Evolutionary conservation across 2,113 vertebrate genomes (phyloP).

Genomic region (Onychostoma macrolepis): DNA sequence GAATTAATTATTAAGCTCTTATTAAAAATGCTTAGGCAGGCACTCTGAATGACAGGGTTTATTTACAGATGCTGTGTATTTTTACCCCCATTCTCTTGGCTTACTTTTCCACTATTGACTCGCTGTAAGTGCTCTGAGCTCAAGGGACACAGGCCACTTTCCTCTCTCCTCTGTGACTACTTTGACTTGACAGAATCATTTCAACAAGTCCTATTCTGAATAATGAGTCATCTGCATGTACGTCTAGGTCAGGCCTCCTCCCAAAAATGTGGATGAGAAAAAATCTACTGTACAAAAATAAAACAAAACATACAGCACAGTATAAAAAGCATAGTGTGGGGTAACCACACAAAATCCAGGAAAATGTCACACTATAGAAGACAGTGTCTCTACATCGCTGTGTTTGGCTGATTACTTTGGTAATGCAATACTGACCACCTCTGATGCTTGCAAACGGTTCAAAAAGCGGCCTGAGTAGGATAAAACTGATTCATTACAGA

Average conservation of each 20-base stretch:
- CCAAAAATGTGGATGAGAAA: background rate
- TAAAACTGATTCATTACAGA: background rate
- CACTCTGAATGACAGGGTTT: slow-evolving; percentile 48
- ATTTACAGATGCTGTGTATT: slow-evolving; percentile 56
- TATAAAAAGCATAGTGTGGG: background rate
- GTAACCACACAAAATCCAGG: background rate
- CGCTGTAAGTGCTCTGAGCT: slow-evolving; percentile 24
- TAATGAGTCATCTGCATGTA: background rate
- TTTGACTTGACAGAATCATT: slow-evolving; percentile 28
- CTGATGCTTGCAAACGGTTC: background rate
- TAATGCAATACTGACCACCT: background rate
- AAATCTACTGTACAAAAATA: slow-evolving; percentile 6
- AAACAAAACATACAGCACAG: background rate
- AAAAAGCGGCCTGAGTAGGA: background rate
- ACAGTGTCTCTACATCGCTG: background rate
- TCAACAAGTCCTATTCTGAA: slow-evolving; percentile 3
- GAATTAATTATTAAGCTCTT: slow-evolving; percentile 63
- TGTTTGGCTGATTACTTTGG: background rate
- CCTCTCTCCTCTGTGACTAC: background rate
- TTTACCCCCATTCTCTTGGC: slow-evolving; percentile 41
- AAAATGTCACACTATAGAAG: background rate
- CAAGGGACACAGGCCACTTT: background rate
- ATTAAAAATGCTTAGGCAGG: slow-evolving; percentile 60
- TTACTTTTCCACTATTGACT: slow-evolving; percentile 34
- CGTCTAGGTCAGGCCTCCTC: background rate